Base-by-base conservation (phyloP, 2,113 vertebrate species). In the Erinaceus europaeus region DNA sequence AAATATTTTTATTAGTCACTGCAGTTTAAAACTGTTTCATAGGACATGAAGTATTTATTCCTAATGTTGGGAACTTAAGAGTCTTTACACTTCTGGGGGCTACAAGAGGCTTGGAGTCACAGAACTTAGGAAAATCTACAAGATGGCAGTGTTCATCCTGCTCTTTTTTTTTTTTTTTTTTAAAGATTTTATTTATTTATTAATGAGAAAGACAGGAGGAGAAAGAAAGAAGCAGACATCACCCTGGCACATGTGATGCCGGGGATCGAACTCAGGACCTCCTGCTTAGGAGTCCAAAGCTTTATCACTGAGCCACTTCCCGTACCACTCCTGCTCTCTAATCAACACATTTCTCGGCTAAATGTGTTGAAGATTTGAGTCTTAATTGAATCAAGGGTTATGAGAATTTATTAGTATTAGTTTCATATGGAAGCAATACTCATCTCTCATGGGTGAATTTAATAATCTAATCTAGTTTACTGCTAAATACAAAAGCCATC, bases 1-100 rank as follows among this genome's bases (percentile, higher is more conserved):
- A 90, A 95, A 89, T 93, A 83, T 73, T 94, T 95, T 96, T 91
- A 94, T 96, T 95, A 95, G 89, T 87, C 93, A 52, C 79, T 90
- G 12, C 42, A 40, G 87, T 73, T 92, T 84, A 91, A 90, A 93
- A 75, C 88, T 89, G 92, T 6, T 38, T 67, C 61, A 89, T 55
- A 65, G 32, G 42, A 50, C 34, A 50, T 87, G 14, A 90, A 40
- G 50, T 46, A 27, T 69, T 67, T 46, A 27, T 69, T 67, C 38
- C 50, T 36, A 76, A 36, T 25, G 17, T 36, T 92, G 91, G 89
- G 94, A 91, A 93, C 81, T 53, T 89, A 94, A 68, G 44, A 36
- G 7, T 27, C 61, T 83, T 74, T 90, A 74, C 12, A 79, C 62
- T 81, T 77, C 44, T 23, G 76, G 7, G 59, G 48, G 32, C 80